phyloP scores from a whole-genome alignment of 1,140 invertebrate species.

The Solenopsis fugax region DNA sequence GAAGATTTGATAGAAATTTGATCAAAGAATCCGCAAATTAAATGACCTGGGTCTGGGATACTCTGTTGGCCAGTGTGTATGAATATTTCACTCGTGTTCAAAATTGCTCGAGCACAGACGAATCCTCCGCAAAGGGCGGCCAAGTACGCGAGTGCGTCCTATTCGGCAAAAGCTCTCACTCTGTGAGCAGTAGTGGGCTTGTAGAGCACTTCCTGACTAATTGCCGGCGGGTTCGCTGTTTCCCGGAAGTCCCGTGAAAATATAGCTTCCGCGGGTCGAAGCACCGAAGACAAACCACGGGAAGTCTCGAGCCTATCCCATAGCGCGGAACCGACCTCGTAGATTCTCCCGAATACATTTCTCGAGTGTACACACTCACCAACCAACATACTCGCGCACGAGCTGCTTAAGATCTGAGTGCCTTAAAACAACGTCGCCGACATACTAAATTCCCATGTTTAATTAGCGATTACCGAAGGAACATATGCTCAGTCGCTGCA shows the following conservation, averaged over 20 bases:
- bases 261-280: slow-evolving; percentile 77
- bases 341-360: slow-evolving; percentile 65
- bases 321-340: slow-evolving; percentile 68
- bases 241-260: slow-evolving; percentile 77
- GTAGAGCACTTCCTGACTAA: slow-evolving; percentile 80
- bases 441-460: slow-evolving; percentile 65
- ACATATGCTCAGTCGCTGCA: slow-evolving; percentile 16
- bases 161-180: slow-evolving; percentile 70
- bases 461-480: slow-evolving; percentile 67
- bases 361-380: slow-evolving; percentile 20
- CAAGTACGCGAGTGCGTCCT: slow-evolving; percentile 64
- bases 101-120: slow-evolving; percentile 41
- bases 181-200: slow-evolving; percentile 70
- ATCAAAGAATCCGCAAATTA: slow-evolving; percentile 29
- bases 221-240: slow-evolving; percentile 74
- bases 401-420: slow-evolving; percentile 29
- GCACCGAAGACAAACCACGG: slow-evolving; percentile 71
- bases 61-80: not conserved
- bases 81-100: slow-evolving; percentile 51
- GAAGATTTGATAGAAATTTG: slow-evolving; percentile 33
- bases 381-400: not conserved
- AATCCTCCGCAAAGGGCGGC: slow-evolving; percentile 46
- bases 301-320: slow-evolving; percentile 72
- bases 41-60: not conserved
- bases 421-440: slow-evolving; percentile 45